Percentiles rank a stretch among this genome's conserved stretches.
These are phyloP conservation scores for Serilophus lunatus DNA, from an alignment of 2,113 vertebrate genomes.

Conservation along the genomic window DNA sequence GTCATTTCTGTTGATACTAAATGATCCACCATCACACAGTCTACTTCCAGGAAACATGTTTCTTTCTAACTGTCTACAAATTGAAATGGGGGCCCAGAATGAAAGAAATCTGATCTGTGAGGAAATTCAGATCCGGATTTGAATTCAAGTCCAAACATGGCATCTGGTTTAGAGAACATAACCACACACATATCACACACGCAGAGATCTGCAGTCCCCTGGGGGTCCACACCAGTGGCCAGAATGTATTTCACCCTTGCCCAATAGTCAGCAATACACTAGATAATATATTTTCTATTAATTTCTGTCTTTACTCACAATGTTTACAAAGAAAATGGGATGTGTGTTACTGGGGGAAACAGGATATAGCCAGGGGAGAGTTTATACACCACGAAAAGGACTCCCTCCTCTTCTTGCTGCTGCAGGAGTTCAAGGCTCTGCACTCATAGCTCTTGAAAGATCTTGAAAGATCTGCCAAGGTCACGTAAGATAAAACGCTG, in stretches of 20 bases:
- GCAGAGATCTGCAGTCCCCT: not conserved
- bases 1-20: not conserved
- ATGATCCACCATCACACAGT: not conserved
- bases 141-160: not conserved
- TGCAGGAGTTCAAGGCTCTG: not conserved
- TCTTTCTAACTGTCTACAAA: not conserved
- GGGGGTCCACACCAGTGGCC: not conserved
- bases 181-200: too few species aligned
- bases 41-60: not conserved
- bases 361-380: not conserved
- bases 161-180: not conserved
- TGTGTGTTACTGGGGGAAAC: fast-evolving
- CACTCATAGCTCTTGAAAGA: not conserved
- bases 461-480: too few species aligned
- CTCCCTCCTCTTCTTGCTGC: fast-evolving
- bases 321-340: not conserved
- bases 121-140: not conserved
- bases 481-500: fast-evolving
- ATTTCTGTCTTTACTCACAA: not conserved
- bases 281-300: not conserved
- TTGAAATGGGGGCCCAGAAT: not conserved
- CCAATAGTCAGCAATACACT: too few species aligned
- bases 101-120: not conserved
- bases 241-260: not conserved
- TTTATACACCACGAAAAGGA: fast-evolving